Evolutionary conservation across 2,797 vertebrate species (phyloP), one percentile per base, ranked within the genome.

Genomic region (Rhynchonycteris naso): DNA sequence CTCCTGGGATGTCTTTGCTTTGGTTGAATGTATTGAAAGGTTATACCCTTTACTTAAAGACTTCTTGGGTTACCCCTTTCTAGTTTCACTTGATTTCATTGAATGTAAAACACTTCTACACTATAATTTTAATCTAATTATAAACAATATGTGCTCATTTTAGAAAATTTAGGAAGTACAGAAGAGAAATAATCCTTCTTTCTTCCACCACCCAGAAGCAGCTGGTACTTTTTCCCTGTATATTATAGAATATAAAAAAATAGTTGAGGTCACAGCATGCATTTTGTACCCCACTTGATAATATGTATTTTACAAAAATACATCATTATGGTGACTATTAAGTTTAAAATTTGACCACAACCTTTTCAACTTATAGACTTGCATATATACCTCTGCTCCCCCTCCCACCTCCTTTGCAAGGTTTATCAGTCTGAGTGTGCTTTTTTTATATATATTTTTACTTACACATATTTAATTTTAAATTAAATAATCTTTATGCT

Each of bases 1-100:
- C n/a, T n/a, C 89, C 68, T 88, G 91, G 80, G 35, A 72, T 82
- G 80, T 78, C 92, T 83, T 86, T 85, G 56, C 78, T 56, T 66
- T 35, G 56, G 50, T 35, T n/a, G 58, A 65, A 18, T 15, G 28
- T 71, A 83, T 76, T 35, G 93, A 79, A 93, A 93, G 88, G 79
- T 66, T 69, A 43, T 61, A 59, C 66, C 33, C 85, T 93, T 88
- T 81, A 35, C 87, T 88, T 89, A 84, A 80, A 94, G 85, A 43
- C 50, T 50, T 92, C 63, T 68, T 47, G 28, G 33, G 61, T 90
- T 52, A 61, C 69, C n/a, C 24, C 59, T 76, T 90, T 93, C 50
- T 38, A 54, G 15, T 92, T 84, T 79, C 22, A 24, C 43, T 87
- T 78, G 63, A 56, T 82, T 61, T 86, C 72, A 56, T 21, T 56